Base-by-base conservation (phyloP, 2,888 invertebrate species). In the Drosophila nigritarsus region DNA sequence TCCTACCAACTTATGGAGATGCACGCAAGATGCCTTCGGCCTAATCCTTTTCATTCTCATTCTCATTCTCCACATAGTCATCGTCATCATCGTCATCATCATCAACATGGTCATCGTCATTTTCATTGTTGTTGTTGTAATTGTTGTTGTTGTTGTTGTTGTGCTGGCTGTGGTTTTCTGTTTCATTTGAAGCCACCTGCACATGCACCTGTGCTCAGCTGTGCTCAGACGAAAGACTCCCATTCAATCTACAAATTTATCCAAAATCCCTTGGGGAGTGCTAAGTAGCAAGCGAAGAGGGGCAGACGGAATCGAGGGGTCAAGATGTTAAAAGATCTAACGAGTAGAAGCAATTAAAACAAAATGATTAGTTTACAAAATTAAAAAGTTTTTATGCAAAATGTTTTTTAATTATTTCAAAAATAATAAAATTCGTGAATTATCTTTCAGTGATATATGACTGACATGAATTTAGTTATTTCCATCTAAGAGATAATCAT, bases 1-100 rank as follows among this genome's bases (percentile, higher is more conserved):
- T 45, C 42, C 42, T 45, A 45, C 42, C 20, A 45, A 45, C 71
- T 74, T 78, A 40, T 36, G 64, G 42, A 70, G 73, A 51, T 78
- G 80, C 82, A 82, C 85, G 82, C 82, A 84, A 82, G 79, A 76
- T 78, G 82, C 85, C 75, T 59, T 75, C 50, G 51, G 34, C 68
- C 62, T 83, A 70, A 68, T 42, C 55, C 65, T 83, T 65, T 78
- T 55, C 61, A 54, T 40, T n/a, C 42, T 53, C 67, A 76, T 65
- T 29, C 18, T 45, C 20, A 48, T 54, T 38, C 32, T 77, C 50
- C 36, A 36, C 29, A 45, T 24, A 15, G 45, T 45, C 45, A 45
- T 24, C 45, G 15, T 24, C 45, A 24, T 45, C 45, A 18, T 24
- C 45, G 15, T 45, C 45, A 18, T 38, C 18, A 38, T 38, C 34